Conservation (phyloP, 2,888 invertebrate genomes). For the Pristionchus japonicus region DNA sequence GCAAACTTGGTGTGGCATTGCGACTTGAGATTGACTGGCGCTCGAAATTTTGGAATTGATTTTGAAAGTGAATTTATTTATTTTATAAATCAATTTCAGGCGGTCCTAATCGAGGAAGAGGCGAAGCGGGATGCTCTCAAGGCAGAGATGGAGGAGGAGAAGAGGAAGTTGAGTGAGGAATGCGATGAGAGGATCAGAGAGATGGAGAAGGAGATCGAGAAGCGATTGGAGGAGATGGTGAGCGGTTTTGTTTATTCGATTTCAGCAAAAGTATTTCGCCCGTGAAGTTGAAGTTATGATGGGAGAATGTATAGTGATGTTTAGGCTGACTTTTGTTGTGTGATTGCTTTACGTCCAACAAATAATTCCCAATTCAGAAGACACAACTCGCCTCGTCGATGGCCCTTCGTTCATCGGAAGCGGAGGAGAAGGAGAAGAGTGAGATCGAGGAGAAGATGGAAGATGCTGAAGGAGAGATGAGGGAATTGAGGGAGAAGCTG, state of each 20-base stretch:
- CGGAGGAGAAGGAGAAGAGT: neutral
- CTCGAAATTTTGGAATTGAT: too few relatives aligned
- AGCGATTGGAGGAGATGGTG: conserved; percentile 20
- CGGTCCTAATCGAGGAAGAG: conserved; percentile 61
- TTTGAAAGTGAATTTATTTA: neutral
- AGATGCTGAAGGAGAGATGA: conserved; percentile 32
- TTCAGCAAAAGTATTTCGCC: too few relatives aligned
- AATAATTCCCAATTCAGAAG: neutral
- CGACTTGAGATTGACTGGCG: neutral
- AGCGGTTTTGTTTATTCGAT: neutral
- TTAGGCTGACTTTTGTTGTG: neutral
- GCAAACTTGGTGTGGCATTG: neutral
- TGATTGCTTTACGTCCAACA: too few relatives aligned
- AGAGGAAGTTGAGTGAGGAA: conserved; percentile 40
- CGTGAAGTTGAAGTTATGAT: neutral
- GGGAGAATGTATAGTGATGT: neutral
- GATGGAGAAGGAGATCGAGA: conserved; percentile 46
- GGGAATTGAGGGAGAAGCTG: conserved; percentile 20
- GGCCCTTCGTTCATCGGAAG: neutral
- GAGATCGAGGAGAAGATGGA: conserved; percentile 9
- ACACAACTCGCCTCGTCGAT: neutral
- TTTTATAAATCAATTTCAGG: conserved; percentile 45
- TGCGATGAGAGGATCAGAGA: conserved; percentile 47
- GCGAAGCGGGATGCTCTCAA: conserved; percentile 50
- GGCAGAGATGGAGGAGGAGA: conserved; percentile 51